phyloP scores from a whole-genome alignment of 2,797 vertebrate species.

The Rhinogobio ventralis region DNA sequence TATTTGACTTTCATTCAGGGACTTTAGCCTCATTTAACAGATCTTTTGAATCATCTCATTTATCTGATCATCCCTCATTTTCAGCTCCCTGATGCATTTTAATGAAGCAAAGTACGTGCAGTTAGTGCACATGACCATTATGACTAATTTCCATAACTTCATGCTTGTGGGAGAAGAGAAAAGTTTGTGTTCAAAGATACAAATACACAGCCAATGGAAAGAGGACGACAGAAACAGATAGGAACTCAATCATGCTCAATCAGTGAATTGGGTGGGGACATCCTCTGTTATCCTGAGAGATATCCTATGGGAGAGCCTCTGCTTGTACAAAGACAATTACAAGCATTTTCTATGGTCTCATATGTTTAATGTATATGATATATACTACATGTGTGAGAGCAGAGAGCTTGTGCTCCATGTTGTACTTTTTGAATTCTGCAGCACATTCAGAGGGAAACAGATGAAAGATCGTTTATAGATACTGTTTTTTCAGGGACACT shows the following conservation, averaged over 20 bases:
- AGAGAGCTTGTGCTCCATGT: neutral
- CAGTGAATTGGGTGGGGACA: conserved; percentile 36
- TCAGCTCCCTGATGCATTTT: conserved; percentile 5
- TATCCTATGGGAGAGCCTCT: conserved; percentile 25
- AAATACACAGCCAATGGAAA: conserved; percentile 14
- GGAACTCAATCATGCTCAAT: neutral
- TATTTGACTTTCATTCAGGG: neutral
- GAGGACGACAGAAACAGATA: neutral
- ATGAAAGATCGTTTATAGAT: neutral
- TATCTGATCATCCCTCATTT: neutral
- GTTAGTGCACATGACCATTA: conserved; percentile 32
- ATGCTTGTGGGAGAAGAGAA: conserved; percentile 5
- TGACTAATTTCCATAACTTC: conserved; percentile 8
- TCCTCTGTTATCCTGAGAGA: conserved; percentile 31
- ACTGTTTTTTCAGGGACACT: neutral
- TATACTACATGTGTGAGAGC: neutral
- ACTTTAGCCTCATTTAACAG: neutral
- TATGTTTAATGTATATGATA: neutral
- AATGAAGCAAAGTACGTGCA: neutral
- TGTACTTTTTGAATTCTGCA: neutral
- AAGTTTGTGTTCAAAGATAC: conserved; percentile 15
- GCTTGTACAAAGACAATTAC: neutral
- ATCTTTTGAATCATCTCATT: neutral
- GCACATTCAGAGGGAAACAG: neutral
- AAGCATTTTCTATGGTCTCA: neutral